phyloP scores from a whole-genome alignment of 2,888 invertebrate species.

The Eueremaeus valkanovi region DNA sequence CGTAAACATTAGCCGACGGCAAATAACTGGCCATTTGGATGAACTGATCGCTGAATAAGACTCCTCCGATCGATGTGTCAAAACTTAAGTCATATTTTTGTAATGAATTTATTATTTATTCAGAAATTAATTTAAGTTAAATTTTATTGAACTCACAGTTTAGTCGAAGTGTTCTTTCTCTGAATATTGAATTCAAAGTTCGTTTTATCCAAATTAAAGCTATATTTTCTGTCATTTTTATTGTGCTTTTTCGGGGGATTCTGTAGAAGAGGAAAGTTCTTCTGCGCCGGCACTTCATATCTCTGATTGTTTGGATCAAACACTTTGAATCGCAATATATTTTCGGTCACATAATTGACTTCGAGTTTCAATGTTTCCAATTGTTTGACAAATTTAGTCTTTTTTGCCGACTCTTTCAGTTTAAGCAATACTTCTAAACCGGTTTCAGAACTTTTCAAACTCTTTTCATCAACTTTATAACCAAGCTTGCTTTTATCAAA shows the following conservation, averaged over 20 bases:
- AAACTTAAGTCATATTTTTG: too few relatives aligned
- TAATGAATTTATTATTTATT: too few relatives aligned
- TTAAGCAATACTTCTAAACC: too few relatives aligned
- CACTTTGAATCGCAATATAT: conserved; percentile 43
- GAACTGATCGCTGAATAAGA: conserved; percentile 53
- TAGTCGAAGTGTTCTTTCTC: conserved; percentile 8
- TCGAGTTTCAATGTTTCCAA: conserved; percentile 39
- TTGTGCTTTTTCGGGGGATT: background rate
- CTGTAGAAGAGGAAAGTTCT: conserved; percentile 39
- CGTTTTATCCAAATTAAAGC: conserved; percentile 7
- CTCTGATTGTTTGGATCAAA: conserved; percentile 36
- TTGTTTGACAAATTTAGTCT: too few relatives aligned
- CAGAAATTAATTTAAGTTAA: too few relatives aligned
- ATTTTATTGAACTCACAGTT: too few relatives aligned
- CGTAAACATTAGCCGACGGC: conserved; percentile 53
- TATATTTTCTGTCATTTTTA: conserved; percentile 1
- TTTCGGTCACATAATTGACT: conserved; percentile 41
- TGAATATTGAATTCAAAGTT: too few relatives aligned
- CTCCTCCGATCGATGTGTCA: conserved; percentile 51
- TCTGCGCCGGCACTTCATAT: conserved; percentile 44
- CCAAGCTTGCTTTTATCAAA: too few relatives aligned
- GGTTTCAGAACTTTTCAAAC: too few relatives aligned
- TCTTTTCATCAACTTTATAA: too few relatives aligned
- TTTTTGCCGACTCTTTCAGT: too few relatives aligned
- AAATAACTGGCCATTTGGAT: conserved; percentile 53